A percentile compares a stretch with the other conserved stretches of the same genome.
phyloP scores from a whole-genome alignment of 2,113 vertebrate genomes.

The Regulus satrapa region DNA sequence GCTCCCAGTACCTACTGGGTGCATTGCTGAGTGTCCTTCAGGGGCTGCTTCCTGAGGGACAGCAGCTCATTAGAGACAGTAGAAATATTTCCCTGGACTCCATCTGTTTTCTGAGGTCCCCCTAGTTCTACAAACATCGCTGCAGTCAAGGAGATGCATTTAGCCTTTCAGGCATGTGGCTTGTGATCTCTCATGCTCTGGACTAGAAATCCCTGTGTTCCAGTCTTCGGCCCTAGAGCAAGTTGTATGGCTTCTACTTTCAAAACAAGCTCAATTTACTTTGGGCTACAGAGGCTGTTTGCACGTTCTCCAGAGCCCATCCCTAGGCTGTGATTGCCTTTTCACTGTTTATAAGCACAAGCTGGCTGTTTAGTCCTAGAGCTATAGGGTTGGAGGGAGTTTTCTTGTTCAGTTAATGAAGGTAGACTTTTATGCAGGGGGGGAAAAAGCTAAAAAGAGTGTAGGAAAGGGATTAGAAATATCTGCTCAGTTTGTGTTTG shows the following conservation, averaged over 20 bases:
- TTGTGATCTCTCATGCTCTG: constrained; percentile 1
- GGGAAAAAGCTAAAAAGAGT: background rate
- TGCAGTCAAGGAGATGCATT: background rate
- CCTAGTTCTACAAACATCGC: background rate
- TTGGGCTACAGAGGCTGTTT: constrained; percentile 40
- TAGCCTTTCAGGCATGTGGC: constrained; percentile 29
- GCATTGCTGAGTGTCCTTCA: background rate
- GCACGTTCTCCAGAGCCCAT: constrained; percentile 26
- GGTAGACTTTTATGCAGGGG: background rate
- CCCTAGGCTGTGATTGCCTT: constrained; percentile 37
- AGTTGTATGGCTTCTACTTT: constrained; percentile 44
- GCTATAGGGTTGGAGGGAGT: background rate
- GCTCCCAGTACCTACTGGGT: background rate
- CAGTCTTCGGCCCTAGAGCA: constrained; percentile 35
- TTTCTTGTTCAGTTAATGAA: background rate
- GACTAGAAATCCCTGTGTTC: constrained; percentile 40
- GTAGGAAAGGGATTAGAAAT: background rate
- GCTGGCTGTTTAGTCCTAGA: constrained; percentile 23
- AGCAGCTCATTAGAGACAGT: background rate
- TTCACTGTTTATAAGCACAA: constrained; percentile 28
- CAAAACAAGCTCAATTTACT: constrained; percentile 50
- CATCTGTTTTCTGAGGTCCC: background rate
- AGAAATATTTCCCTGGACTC: constrained; percentile 1
- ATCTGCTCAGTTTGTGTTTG: background rate
- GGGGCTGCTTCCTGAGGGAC: background rate